These are phyloP conservation scores for Troides helena DNA, from an alignment of 2,888 invertebrate species.

Conservation along the genomic window DNA sequence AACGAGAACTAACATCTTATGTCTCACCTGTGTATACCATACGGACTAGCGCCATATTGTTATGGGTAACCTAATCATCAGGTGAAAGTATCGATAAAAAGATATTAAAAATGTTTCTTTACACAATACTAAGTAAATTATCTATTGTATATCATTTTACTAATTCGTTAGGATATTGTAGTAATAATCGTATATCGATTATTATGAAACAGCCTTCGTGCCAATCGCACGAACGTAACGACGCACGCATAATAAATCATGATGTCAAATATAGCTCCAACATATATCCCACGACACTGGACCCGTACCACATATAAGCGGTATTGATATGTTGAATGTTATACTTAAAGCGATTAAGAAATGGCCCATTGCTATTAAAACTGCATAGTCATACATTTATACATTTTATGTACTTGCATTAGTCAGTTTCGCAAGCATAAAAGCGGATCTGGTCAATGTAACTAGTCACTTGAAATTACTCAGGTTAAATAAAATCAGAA, in stretches of 20 bases:
- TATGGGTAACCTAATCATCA: no score
- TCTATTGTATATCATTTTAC: neutral
- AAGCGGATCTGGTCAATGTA: conserved; percentile 6
- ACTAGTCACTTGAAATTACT: conserved; percentile 1
- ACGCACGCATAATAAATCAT: conserved; percentile 26
- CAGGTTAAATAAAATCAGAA: neutral
- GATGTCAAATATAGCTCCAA: conserved; percentile 19
- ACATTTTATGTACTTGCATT: conserved; percentile 23
- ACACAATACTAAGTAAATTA: no score
- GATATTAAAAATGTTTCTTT: no score
- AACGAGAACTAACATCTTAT: no score
- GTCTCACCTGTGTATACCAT: no score
- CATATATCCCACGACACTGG: conserved; percentile 18
- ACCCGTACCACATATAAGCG: conserved; percentile 6
- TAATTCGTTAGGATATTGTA: conserved; percentile 8
- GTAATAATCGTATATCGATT: conserved; percentile 4
- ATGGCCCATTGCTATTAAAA: conserved; percentile 27
- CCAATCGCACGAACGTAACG: conserved; percentile 16
- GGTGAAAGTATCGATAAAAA: no score
- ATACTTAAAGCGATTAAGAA: conserved; percentile 23
- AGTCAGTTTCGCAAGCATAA: conserved; percentile 21
- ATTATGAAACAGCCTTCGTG: conserved; percentile 15
- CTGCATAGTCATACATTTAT: conserved; percentile 27
- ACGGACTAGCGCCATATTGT: no score
- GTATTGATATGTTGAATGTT: conserved; percentile 19